These are phyloP conservation scores for Misgurnus mizolepis DNA, from an alignment of 2,113 vertebrate species.

Conservation along the genomic window DNA sequence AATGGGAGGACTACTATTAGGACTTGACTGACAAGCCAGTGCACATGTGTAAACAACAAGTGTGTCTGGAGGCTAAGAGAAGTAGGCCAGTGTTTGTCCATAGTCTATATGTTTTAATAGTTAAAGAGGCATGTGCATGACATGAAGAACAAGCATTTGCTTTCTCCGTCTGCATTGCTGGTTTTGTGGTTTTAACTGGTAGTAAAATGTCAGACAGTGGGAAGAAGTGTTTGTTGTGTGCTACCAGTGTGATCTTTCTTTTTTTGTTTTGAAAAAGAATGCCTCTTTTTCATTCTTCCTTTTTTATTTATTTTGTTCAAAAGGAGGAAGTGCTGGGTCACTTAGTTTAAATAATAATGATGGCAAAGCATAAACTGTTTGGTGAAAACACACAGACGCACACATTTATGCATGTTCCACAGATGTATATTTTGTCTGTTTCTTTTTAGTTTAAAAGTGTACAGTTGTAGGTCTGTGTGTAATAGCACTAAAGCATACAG, in stretches of 20 bases:
- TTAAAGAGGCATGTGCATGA: background rate
- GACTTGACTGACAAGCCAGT: conserved; percentile 19
- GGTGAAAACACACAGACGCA: too few relatives aligned
- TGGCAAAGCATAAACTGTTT: too few relatives aligned
- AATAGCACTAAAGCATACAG: background rate
- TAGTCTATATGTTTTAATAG: conserved; percentile 26
- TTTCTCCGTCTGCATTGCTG: conserved; percentile 9
- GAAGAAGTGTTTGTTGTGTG: conserved; percentile 4
- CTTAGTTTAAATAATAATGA: too few relatives aligned
- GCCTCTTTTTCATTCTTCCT: background rate
- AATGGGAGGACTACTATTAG: conserved; percentile 53
- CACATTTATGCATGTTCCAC: too few relatives aligned
- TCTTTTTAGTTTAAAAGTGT: too few relatives aligned
- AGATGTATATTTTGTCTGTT: too few relatives aligned
- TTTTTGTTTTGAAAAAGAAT: background rate
- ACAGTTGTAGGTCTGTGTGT: too few relatives aligned
- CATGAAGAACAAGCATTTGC: background rate
- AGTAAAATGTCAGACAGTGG: background rate
- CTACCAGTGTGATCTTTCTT: background rate
- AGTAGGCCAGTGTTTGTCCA: conserved; percentile 4
- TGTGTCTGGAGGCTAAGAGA: conserved; percentile 12
- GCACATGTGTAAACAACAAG: conserved; percentile 22
- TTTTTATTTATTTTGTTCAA: background rate
- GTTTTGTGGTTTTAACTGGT: conserved; percentile 22
- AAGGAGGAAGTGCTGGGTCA: background rate